Evolutionary conservation across 2,113 vertebrate genomes (phyloP).

Genomic region (Pseudorhombus dupliciocellatus): DNA sequence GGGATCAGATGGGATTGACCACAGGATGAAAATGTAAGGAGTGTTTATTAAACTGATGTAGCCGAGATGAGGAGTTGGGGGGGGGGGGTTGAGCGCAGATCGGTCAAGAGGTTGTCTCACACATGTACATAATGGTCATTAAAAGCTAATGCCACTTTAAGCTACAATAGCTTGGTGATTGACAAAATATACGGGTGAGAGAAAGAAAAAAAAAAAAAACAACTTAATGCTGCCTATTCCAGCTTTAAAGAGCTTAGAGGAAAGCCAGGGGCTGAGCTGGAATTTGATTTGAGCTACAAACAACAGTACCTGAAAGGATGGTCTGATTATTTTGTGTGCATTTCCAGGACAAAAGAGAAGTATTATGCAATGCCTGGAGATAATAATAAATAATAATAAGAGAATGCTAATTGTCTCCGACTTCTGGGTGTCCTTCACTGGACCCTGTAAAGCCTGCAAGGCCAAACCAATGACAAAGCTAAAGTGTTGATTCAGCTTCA

Average conservation of each 20-base stretch:
- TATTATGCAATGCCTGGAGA: not conserved
- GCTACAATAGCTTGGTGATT: conserved; percentile 25
- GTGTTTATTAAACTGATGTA: conserved; percentile 75
- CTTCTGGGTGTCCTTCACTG: conserved; percentile 41
- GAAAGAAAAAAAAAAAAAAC: conserved; percentile 6
- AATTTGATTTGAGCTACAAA: conserved; percentile 15
- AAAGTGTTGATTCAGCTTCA: conserved; percentile 76
- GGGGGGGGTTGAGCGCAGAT: conserved; percentile 15
- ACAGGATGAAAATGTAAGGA: conserved; percentile 72
- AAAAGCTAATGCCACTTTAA: conserved; percentile 50
- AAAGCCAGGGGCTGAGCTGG: conserved; percentile 7
- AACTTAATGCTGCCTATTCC: conserved; percentile 32
- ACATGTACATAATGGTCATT: conserved; percentile 52
- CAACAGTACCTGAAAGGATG: conserved; percentile 14
- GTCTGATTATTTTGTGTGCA: not conserved
- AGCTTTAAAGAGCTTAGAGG: conserved; percentile 24
- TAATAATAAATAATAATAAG: not conserved
- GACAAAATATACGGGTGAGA: not conserved
- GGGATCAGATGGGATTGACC: conserved; percentile 76
- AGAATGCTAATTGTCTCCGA: not conserved
- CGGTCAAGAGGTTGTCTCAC: conserved; percentile 36
- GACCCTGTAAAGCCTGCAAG: conserved; percentile 44
- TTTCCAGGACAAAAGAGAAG: not conserved
- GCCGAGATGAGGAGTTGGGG: conserved; percentile 35
- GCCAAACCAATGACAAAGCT: conserved; percentile 64